Conservation (phyloP, 2,888 invertebrate genomes). For the Coenonympha arcania region DNA sequence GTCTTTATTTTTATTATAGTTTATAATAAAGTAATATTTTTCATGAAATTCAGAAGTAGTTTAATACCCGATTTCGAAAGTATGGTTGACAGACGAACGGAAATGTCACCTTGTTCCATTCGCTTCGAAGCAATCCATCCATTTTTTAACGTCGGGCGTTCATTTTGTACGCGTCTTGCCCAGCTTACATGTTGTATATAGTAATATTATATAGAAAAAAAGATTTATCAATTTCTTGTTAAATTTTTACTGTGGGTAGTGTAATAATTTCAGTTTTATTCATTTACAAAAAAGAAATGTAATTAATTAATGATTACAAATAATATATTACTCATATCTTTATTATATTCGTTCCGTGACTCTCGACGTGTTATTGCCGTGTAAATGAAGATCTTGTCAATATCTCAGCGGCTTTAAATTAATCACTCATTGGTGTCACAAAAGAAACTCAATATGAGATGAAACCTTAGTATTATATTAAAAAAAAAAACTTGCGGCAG, state of each 20-base stretch:
- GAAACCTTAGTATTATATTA: constrained; percentile 41
- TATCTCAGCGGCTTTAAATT: constrained; percentile 35
- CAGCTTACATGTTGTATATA: constrained; percentile 68
- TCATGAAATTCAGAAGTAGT: too few species aligned
- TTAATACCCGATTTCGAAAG: too few species aligned
- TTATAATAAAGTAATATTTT: too few species aligned
- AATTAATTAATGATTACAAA: constrained; percentile 22
- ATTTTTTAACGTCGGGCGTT: constrained; percentile 59
- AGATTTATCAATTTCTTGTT: constrained; percentile 63
- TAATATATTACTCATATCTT: constrained; percentile 32
- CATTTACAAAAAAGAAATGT: constrained; percentile 27
- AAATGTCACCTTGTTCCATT: constrained; percentile 51
- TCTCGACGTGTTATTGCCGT: constrained; percentile 42
- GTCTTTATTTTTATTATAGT: too few species aligned
- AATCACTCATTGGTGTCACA: constrained; percentile 50
- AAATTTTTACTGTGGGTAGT: constrained; percentile 65
- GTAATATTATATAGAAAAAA: constrained; percentile 42
- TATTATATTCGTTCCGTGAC: constrained; percentile 38
- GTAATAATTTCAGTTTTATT: constrained; percentile 52
- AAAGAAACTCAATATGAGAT: constrained; percentile 40
- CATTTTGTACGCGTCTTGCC: constrained; percentile 65
- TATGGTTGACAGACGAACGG: constrained; percentile 34
- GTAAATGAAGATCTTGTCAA: constrained; percentile 41
- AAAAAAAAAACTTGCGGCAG: constrained; percentile 28
- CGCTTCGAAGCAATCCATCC: constrained; percentile 63